Conservation (phyloP, 1,140 invertebrate genomes). For the Drosophila busckii region DNA sequence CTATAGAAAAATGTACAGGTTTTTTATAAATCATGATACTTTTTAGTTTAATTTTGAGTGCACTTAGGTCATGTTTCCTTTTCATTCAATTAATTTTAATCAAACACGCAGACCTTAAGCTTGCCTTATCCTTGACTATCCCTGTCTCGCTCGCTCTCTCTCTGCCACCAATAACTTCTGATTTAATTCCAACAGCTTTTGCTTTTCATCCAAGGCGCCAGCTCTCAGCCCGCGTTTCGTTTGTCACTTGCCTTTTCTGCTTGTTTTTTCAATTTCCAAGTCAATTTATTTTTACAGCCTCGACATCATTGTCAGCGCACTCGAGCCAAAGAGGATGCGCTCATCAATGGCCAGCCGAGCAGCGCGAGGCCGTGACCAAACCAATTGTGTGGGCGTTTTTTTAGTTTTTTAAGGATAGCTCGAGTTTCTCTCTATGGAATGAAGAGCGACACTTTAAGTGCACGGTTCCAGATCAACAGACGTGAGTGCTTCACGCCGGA, state of each 20-base stretch:
- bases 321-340: slow-evolving; percentile 49
- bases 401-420: slow-evolving; percentile 7
- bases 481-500: slow-evolving; percentile 30
- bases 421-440: slow-evolving; percentile 45
- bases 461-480: slow-evolving; percentile 27
- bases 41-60: neutral
- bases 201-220: slow-evolving; percentile 21
- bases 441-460: slow-evolving; percentile 69
- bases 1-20: too few species aligned
- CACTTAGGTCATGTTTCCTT: neutral
- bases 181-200: slow-evolving; percentile 34
- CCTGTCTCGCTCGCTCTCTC: too few species aligned
- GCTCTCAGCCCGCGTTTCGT: slow-evolving; percentile 15
- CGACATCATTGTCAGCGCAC: slow-evolving; percentile 39
- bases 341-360: slow-evolving; percentile 39
- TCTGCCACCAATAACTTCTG: slow-evolving; percentile 27
- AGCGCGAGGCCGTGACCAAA: slow-evolving; percentile 34
- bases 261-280: slow-evolving; percentile 73
- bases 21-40: too few species aligned
- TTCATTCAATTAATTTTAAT: neutral
- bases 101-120: slow-evolving; percentile 18
- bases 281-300: slow-evolving; percentile 74
- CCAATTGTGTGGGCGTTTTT: slow-evolving; percentile 6
- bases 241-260: slow-evolving; percentile 26
- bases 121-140: slow-evolving; percentile 34